Evolutionary conservation across 2,797 vertebrate species (phyloP), one percentile per base, ranked within the genome.

Genomic region (Hypotaenidia philippensis): DNA sequence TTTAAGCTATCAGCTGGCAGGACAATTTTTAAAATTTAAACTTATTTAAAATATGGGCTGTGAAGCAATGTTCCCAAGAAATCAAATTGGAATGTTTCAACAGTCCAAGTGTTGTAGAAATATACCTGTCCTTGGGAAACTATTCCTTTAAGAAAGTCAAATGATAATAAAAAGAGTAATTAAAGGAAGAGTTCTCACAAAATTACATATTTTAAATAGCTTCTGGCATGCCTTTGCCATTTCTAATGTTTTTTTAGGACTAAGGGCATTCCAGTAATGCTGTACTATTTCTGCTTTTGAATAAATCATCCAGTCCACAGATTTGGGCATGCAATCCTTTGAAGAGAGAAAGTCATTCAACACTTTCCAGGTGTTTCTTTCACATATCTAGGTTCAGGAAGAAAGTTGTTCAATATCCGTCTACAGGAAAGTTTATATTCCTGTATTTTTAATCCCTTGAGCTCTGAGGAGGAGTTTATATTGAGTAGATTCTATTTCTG

Each of bases 371-470:
- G 41, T 36, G 36, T 36, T 36, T 36, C 36, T 36, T 36, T 36
- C 36, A 36, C 17, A 23, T 57, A 74, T 63, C 45, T 81, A 32
- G 77, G 87, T 88, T 94, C 69, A 94, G 64, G 32, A 92, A 91
- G 49, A 87, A 94, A 89, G 29, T 68, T 89, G 31, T 56, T 93
- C 76, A 83, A 82, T 85, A 89, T 77, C 57, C 7, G 1, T 55
- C 29, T 40, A 68, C 45, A 86, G 72, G 50, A 65, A 94, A 86
- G 69, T 92, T 89, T 78, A 68, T 83, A 57, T 68, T 89, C 57
- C 41, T 81, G 47, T 49, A 60, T 81, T 90, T 91, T 90, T 83
- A 83, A 72, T 77, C 72, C 41, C 71, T 75, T 71, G 80, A 91
- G 55, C 41, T 77, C 60, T 71, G 80, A 87, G 26, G 65, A 88